Conservation (phyloP, 2,888 invertebrate species). For the Parelbella ahira region DNA sequence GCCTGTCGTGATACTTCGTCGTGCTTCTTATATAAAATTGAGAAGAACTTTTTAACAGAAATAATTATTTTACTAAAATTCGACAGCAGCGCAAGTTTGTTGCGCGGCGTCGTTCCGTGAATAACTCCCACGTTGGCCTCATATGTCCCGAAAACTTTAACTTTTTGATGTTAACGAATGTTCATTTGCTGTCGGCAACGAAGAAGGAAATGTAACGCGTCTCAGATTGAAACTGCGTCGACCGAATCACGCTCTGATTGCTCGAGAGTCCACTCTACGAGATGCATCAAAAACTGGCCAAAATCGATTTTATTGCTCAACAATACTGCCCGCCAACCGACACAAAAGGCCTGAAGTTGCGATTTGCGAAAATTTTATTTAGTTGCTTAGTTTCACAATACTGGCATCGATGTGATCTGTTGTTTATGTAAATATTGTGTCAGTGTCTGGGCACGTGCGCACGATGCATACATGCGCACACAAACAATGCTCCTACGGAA, state of each 20-base stretch:
- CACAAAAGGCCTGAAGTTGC: slow-evolving; percentile 16
- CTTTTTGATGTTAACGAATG: too few species aligned
- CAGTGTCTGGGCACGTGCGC: too few species aligned
- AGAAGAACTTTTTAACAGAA: too few species aligned
- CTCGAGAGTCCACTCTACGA: slow-evolving; percentile 11
- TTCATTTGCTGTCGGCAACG: too few species aligned
- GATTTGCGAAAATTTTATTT: slow-evolving; percentile 24
- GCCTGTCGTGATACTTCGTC: too few species aligned
- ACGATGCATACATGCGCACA: slow-evolving; percentile 32
- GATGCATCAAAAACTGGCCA: slow-evolving; percentile 16
- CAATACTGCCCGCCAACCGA: slow-evolving; percentile 6
- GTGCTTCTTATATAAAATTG: too few species aligned
- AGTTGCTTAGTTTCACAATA: slow-evolving; percentile 30
- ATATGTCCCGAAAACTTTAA: too few species aligned
- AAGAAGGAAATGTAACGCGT: slow-evolving; percentile 11
- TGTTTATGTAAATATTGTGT: slow-evolving; percentile 8
- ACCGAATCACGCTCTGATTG: slow-evolving; percentile 19
- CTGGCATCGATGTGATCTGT: slow-evolving; percentile 14
- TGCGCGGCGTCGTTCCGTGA: too few species aligned
- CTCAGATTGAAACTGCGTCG: slow-evolving; percentile 15
- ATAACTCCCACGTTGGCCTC: too few species aligned
- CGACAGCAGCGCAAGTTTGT: too few species aligned
- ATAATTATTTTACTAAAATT: too few species aligned
- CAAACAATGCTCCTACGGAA: slow-evolving; percentile 54
- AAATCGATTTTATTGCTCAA: slow-evolving; percentile 20